These are phyloP conservation scores for Hoplodrina ambigua DNA, from an alignment of 2,888 invertebrate species.

Conservation along the genomic window DNA sequence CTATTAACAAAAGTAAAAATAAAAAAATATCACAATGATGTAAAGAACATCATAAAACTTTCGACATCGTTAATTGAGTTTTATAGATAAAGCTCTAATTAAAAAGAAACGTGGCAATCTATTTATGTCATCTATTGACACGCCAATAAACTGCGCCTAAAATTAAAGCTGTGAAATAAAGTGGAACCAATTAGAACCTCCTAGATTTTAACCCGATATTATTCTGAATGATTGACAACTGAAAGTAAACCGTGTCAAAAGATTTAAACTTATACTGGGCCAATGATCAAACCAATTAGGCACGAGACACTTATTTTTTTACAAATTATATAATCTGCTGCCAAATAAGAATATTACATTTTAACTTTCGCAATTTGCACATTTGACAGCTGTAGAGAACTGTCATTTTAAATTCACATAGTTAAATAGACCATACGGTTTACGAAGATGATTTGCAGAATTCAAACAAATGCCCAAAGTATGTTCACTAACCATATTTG, in stretches of 20 bases:
- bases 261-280: not conserved
- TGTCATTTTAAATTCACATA: not conserved
- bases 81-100: not conserved
- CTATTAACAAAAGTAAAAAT: no score
- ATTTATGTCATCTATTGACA: not conserved
- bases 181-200: not conserved
- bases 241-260: constrained; percentile 17
- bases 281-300: not conserved
- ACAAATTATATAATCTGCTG: constrained; percentile 4
- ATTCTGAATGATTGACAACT: not conserved
- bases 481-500: not conserved
- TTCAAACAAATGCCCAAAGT: not conserved
- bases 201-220: not conserved
- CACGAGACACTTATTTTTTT: not conserved
- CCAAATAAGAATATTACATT: no score
- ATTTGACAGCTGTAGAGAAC: no score
- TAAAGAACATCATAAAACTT: no score
- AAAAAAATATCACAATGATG: no score
- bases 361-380: not conserved
- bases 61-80: no score
- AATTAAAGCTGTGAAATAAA: not conserved
- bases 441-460: not conserved
- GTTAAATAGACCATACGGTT: not conserved
- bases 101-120: not conserved
- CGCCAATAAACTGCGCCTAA: not conserved